Conservation (phyloP, 2,888 invertebrate genomes). For the Frankliniella fusca region DNA sequence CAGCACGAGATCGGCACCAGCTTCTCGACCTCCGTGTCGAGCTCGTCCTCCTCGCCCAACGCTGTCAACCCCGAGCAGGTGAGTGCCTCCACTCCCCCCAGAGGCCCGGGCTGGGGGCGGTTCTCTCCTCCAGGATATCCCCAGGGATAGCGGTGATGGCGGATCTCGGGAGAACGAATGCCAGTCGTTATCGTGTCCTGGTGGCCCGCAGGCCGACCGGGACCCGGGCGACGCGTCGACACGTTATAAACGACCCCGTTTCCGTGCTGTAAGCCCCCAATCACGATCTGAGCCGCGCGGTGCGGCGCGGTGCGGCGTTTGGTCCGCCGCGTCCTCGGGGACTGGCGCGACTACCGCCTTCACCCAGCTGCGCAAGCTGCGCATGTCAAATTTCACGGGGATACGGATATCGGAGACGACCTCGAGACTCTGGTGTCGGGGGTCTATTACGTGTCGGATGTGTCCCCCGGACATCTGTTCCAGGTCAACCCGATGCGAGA, state of each 20-base stretch:
- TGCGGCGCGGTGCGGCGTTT: too few species aligned
- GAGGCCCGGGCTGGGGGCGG: neutral
- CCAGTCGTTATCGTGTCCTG: neutral
- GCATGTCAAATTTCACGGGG: too few species aligned
- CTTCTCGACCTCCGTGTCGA: constrained; percentile 14
- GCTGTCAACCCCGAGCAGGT: constrained; percentile 2
- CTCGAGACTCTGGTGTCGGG: too few species aligned
- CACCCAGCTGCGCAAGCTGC: too few species aligned
- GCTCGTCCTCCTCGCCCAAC: constrained; percentile 15
- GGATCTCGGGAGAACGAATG: neutral
- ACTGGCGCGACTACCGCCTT: too few species aligned
- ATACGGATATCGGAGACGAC: too few species aligned
- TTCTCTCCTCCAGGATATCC: neutral
- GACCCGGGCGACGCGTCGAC: constrained; percentile 33
- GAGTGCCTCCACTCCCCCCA: neutral
- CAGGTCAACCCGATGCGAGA: too few species aligned
- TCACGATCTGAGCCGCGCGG: neutral
- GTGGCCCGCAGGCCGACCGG: constrained; percentile 35
- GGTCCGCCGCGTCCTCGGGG: too few species aligned
- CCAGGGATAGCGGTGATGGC: too few species aligned
- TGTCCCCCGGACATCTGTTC: too few species aligned
- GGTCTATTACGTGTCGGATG: too few species aligned
- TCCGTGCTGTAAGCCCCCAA: neutral
- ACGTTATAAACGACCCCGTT: constrained; percentile 37
- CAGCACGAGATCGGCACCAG: constrained; percentile 15